phyloP scores from a whole-genome alignment of 2,797 vertebrate species.

The Xenopus petersii region DNA sequence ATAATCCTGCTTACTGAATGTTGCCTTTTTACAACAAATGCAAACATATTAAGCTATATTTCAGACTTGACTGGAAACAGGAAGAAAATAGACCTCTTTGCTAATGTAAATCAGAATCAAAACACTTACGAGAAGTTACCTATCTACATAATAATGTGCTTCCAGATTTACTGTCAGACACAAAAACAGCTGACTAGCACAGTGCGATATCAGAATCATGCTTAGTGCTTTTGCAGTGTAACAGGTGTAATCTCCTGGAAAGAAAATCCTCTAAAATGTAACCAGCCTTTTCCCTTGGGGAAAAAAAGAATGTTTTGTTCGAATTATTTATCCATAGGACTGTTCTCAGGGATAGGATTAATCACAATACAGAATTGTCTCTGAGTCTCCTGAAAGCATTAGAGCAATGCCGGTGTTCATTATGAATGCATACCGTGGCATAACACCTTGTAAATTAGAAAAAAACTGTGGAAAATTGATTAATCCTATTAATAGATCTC shows the following conservation, averaged over 20 bases:
- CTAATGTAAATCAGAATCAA: no score
- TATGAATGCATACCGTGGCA: conserved; percentile 52
- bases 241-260: conserved; percentile 42
- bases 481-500: conserved; percentile 66
- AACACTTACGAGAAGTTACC: no score
- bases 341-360: conserved; percentile 41
- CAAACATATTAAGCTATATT: no score
- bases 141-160: conserved; percentile 11
- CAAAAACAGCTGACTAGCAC: conserved; percentile 11
- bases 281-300: conserved; percentile 50
- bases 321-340: conserved; percentile 55
- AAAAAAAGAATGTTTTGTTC: conserved; percentile 58
- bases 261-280: conserved; percentile 44
- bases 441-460: conserved; percentile 61
- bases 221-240: conserved; percentile 37
- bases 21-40: no score
- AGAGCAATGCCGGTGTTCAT: conserved; percentile 45
- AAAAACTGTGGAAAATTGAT: conserved; percentile 53
- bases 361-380: conserved; percentile 43
- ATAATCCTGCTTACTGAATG: no score
- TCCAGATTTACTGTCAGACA: conserved; percentile 29
- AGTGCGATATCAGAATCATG: conserved; percentile 30
- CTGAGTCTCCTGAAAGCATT: conserved; percentile 45
- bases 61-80: no score
- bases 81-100: no score